Evolutionary conservation across 1,140 invertebrate genomes (phyloP), one percentile per base, ranked within the genome.

Genomic region (Trissolcus basalis): DNA sequence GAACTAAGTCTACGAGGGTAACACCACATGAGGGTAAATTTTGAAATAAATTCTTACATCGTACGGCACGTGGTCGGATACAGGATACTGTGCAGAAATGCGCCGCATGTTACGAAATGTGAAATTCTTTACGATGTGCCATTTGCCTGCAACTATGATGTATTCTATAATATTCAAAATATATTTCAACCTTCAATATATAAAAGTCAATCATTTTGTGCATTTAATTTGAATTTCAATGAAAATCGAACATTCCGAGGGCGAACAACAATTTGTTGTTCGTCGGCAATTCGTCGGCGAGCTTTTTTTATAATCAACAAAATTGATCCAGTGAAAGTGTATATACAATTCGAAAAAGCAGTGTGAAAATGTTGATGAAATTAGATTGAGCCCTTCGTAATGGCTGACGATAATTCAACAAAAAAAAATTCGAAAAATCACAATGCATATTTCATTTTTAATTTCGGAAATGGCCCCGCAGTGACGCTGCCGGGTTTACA

Each of bases 11-110:
- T 67, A 53, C 39, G 16, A 65, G 39, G 36, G 32, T 44, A 59
- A 56, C 51, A 56, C 55, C 41, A 54, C 56, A 19, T 54, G 60
- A 69, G 67, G 80, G 43, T 77, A 64, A 74, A 81, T 81, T 82
- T 80, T 69, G 80, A 83, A 84, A 82, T 84, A 84, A 84, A 84
- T 81, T 80, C 80, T 59, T 65, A 55, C 63, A 53, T 63, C 48
- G 75, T 72, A 67, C 32, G 12, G 63, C 16, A 51, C 44, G 44
- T 59, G 51, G 35, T 65, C 49, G 39, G 67, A 51, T 56, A 55
- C 51, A 67, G 67, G 51, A 61, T 74, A 65, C 56, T 63, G 45
- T 51, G 44, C 45, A 63, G 63, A 53, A 56, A 65, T 49, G 58
- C 27, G 36, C 19, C 32, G 68, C 56, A 55, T 47, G 75, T 47